A percentile compares a stretch with the other conserved stretches of the same genome.
phyloP scores from a whole-genome alignment of 2,113 vertebrate genomes.

The Cyprichromis sp. region DNA sequence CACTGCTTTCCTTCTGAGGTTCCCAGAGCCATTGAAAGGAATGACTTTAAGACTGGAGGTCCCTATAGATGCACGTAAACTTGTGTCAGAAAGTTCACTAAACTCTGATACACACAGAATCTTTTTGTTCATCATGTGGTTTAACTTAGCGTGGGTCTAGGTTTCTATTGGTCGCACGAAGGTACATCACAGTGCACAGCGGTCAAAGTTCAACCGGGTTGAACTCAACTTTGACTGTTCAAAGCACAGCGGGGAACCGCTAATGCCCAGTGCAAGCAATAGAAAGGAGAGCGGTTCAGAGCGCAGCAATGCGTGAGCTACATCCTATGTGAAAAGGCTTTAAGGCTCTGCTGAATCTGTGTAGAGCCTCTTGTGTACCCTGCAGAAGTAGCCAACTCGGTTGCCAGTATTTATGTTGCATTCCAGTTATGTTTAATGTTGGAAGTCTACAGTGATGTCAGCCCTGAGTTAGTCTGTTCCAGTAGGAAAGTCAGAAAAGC shows the following conservation, averaged over 20 bases:
- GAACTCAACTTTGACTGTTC: neutral
- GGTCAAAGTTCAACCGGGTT: neutral
- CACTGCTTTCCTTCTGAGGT: neutral
- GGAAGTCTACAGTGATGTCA: neutral
- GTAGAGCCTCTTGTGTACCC: neutral
- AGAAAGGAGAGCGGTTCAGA: neutral
- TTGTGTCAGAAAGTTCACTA: neutral
- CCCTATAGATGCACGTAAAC: neutral
- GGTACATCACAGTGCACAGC: neutral
- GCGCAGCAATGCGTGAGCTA: neutral
- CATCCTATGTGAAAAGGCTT: neutral
- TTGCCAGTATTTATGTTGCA: neutral
- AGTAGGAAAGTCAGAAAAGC: neutral
- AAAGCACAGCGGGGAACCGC: neutral
- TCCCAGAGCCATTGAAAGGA: neutral
- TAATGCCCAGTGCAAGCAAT: neutral
- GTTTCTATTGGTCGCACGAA: neutral
- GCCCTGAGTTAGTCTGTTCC: neutral
- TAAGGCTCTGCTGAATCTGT: neutral
- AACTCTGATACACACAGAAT: neutral
- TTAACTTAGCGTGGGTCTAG: neutral
- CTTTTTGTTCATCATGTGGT: neutral
- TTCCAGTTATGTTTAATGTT: neutral
- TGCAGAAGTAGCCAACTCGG: neutral
- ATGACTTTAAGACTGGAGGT: neutral